Conservation (phyloP, 2,888 invertebrate species). For the Heliconius cydno region DNA sequence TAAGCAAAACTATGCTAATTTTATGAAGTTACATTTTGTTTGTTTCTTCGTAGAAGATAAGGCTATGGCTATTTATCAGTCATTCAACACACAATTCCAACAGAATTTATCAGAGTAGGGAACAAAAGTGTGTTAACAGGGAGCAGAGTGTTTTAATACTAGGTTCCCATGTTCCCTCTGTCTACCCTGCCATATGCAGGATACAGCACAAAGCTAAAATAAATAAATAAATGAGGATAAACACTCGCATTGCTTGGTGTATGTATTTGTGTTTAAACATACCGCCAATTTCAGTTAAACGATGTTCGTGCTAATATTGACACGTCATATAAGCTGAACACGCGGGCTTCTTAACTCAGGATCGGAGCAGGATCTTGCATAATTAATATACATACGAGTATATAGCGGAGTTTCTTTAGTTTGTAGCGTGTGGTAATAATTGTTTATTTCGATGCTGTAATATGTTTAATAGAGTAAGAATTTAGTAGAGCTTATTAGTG, state of each 20-base stretch:
- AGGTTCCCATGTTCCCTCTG: not conserved
- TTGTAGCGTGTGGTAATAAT: slow-evolving; percentile 13
- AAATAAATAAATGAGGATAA: not conserved
- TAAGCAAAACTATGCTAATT: no score
- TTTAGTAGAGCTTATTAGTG: not conserved
- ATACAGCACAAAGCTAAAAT: no score
- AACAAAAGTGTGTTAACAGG: no score
- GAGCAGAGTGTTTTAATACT: no score
- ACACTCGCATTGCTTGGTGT: not conserved
- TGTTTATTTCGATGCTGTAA: not conserved
- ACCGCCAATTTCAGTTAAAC: slow-evolving; percentile 21
- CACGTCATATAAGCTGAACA: slow-evolving; percentile 7
- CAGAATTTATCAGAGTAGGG: no score
- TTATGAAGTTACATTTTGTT: not conserved
- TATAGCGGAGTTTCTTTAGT: not conserved
- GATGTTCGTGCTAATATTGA: slow-evolving; percentile 21
- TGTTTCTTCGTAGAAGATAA: no score
- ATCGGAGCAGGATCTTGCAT: slow-evolving; percentile 3
- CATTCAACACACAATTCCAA: no score
- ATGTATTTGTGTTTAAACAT: slow-evolving; percentile 4
- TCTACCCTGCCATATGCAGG: no score
- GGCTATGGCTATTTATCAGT: no score
- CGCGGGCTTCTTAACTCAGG: slow-evolving; percentile 8
- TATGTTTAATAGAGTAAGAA: not conserved
- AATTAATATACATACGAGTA: slow-evolving; percentile 2